A percentile compares a stretch with the other conserved stretches of the same genome.
phyloP scores from a whole-genome alignment of 2,888 invertebrate species.

The Lagria hirta region DNA sequence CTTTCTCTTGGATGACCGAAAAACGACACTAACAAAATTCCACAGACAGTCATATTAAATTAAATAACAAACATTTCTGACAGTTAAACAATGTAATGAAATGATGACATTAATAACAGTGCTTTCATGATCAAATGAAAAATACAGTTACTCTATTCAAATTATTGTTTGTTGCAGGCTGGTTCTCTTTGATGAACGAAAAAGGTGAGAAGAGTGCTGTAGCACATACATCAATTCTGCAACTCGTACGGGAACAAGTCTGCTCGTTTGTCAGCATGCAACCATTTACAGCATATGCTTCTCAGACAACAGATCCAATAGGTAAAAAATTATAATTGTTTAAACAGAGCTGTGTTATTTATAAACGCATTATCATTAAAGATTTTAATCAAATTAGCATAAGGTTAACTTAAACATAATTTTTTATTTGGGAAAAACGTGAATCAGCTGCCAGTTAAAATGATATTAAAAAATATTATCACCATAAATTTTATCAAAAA shows the following conservation, averaged over 20 bases:
- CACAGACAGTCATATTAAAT: no score
- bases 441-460: no score
- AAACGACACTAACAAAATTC: no score
- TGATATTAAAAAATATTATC: no score
- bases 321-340: conserved; percentile 37
- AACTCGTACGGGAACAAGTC: conserved; percentile 68
- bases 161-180: conserved; percentile 56
- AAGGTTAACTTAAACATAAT: no score
- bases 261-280: conserved; percentile 66
- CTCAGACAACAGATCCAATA: conserved; percentile 46
- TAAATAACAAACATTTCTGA: no score
- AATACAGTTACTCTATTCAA: conserved; percentile 15
- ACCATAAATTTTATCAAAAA: no score
- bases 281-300: conserved; percentile 62
- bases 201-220: conserved; percentile 68
- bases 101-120: conserved; percentile 20
- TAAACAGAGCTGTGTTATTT: conserved; percentile 3
- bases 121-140: conserved; percentile 12
- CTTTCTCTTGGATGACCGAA: no score
- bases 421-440: no score
- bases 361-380: neutral
- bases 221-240: conserved; percentile 65
- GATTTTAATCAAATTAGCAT: no score
- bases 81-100: no score
- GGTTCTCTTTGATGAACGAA: conserved; percentile 69